These are phyloP conservation scores for Nemapogon koenigi DNA, from an alignment of 2,888 invertebrate genomes.

Conservation along the genomic window DNA sequence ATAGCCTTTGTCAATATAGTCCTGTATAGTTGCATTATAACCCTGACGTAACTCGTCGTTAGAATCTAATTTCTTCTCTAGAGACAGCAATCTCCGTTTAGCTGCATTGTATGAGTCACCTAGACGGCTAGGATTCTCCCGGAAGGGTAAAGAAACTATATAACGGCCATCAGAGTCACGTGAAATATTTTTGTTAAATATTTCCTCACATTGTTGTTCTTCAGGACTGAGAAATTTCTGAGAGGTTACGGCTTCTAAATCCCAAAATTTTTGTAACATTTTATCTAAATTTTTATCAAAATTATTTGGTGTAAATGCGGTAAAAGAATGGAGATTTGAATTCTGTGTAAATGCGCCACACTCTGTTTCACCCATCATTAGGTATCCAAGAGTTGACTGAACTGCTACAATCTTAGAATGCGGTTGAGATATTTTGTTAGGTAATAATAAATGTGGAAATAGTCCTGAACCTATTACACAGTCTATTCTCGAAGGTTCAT, in stretches of 20 bases:
- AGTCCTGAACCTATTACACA: slow-evolving; percentile 14
- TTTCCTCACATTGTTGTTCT: slow-evolving; percentile 14
- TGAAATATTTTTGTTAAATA: slow-evolving; percentile 10
- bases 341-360: not conserved
- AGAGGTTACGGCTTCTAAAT: slow-evolving; percentile 10
- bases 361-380: slow-evolving; percentile 14
- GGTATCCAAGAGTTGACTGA: slow-evolving; percentile 13
- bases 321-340: slow-evolving; percentile 8
- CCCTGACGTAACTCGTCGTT: not conserved
- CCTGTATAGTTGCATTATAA: slow-evolving; percentile 5
- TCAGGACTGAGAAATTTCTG: slow-evolving; percentile 7
- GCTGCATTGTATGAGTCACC: slow-evolving; percentile 14
- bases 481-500: slow-evolving; percentile 13
- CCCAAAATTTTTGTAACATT: slow-evolving; percentile 10
- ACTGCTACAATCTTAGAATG: too few relatives aligned
- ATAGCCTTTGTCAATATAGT: slow-evolving; percentile 11
- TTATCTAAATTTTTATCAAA: slow-evolving; percentile 11
- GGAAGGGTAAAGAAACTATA: slow-evolving; percentile 13
- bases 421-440: slow-evolving; percentile 6
- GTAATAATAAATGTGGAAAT: slow-evolving; percentile 13
- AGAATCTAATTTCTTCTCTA: slow-evolving; percentile 11
- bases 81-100: slow-evolving; percentile 9
- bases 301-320: too few relatives aligned
- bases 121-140: slow-evolving; percentile 9
- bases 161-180: slow-evolving; percentile 14